Evolutionary conservation across 92 coral and sea anemone species (phyloP), one percentile per base, ranked within the genome.

Genomic region (Zoanthus solanderi): DNA sequence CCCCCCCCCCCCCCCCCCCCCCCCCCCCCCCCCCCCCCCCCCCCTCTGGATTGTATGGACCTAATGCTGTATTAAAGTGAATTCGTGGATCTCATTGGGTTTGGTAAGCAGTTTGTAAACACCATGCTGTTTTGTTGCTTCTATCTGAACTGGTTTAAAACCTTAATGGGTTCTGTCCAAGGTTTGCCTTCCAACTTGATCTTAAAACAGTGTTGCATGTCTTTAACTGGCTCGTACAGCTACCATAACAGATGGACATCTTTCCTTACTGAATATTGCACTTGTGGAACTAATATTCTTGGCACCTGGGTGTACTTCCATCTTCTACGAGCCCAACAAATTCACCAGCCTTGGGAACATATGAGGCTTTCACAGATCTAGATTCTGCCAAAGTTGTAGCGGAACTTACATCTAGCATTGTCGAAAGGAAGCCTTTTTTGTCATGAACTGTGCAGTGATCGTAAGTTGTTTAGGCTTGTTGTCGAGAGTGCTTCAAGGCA

Each of bases 161-260:
- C 10, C 14, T 47, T 34, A 3, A 18, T 34, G 17, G 28, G 23
- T 75, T 75, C 79, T 7, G 28, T 50, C 79, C 79, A 75, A 14
- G 79, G 57, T 48, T 47, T 17, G 11, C 42, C 79, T 6, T 75
- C 79, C 23, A 75, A 23, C 31, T 28, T 7, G 4, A 75, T 7
- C 42, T 75, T 50, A 18, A 13, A 75, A 29, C 76, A 46, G 31
- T 50, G n/a, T 48, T n/a, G 16, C 42, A 5, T 16, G 14, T 28
- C 56, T 0, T 16, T 8, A 9, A 75, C 79, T 5, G 60, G 14
- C 60, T 75, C 57, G 30, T 47, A 75, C 23, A 23, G 23, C 23
- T 23, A 23, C 79, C 79, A 75, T 16, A 75, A 48, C 37, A 75
- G 42, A 46, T 75, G 79, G 61, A 75, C 61, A 47, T 75, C 61